phyloP scores from a whole-genome alignment of 2,113 vertebrate genomes.

The Isurus oxyrinchus region DNA sequence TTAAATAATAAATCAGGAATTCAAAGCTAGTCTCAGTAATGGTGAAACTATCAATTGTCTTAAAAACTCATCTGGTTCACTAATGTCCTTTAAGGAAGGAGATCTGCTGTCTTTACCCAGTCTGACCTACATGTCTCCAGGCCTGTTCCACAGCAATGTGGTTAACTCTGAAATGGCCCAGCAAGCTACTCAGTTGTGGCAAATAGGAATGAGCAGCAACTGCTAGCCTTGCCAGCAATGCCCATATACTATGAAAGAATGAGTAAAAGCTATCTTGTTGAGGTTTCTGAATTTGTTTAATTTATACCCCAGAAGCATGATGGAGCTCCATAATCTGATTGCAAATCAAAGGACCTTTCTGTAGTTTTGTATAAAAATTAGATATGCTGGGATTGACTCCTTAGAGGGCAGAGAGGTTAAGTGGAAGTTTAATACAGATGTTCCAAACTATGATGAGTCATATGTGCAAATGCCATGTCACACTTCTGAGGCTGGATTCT shows the following conservation, averaged over 20 bases:
- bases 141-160: no score
- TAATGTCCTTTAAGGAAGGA: no score
- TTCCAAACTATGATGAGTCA: background rate
- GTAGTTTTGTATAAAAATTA: background rate
- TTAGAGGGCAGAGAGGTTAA: background rate
- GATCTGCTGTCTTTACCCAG: no score
- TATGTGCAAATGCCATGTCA: background rate
- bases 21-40: background rate
- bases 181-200: no score
- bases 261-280: background rate
- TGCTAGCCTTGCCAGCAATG: no score
- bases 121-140: no score
- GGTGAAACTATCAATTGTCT: no score
- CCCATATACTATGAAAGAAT: no score
- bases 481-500: background rate
- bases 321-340: background rate
- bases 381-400: background rate
- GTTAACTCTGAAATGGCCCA: no score
- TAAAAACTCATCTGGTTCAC: no score
- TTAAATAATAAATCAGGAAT: background rate
- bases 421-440: background rate
- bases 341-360: background rate
- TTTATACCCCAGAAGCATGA: background rate
- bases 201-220: no score
- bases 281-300: background rate